Percentiles rank a stretch among this genome's conserved stretches.
phyloP scores from a whole-genome alignment of 2,888 invertebrate species.

The Drymonia ruficornis region DNA sequence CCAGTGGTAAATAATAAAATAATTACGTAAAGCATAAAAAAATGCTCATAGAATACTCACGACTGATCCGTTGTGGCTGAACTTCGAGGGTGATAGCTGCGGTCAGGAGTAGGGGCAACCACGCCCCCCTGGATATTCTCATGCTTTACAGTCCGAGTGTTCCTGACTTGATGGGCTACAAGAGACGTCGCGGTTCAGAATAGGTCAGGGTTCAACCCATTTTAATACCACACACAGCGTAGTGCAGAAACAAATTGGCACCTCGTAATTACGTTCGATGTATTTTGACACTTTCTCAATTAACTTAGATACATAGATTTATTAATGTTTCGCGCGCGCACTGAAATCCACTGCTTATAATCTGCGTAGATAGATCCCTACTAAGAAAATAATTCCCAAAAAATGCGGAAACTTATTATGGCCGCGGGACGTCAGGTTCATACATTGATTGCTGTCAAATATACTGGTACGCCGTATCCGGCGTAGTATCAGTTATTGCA shows the following conservation, averaged over 20 bases:
- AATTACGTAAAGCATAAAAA: too few relatives aligned
- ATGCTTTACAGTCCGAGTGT: slow-evolving; percentile 40
- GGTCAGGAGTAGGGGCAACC: slow-evolving; percentile 54
- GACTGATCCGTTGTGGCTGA: slow-evolving; percentile 51
- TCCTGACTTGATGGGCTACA: neutral
- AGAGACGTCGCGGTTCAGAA: neutral
- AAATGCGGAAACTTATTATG: too few relatives aligned
- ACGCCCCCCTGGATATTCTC: slow-evolving; percentile 56
- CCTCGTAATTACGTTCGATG: neutral
- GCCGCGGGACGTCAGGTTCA: too few relatives aligned
- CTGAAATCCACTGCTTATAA: too few relatives aligned
- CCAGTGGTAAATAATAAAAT: too few relatives aligned
- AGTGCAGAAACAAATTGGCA: slow-evolving; percentile 2
- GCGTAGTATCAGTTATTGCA: neutral
- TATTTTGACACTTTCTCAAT: neutral
- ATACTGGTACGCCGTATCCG: too few relatives aligned
- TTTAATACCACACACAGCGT: slow-evolving; percentile 44
- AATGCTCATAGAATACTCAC: slow-evolving; percentile 71
- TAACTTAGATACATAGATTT: too few relatives aligned
- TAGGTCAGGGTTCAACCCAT: neutral
- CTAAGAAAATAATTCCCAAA: too few relatives aligned
- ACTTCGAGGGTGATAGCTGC: slow-evolving; percentile 37
- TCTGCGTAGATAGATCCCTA: too few relatives aligned
- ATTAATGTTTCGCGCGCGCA: too few relatives aligned
- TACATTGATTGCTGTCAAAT: too few relatives aligned